A percentile compares a stretch with the other conserved stretches of the same genome.
Conservation (phyloP, 2,888 invertebrate genomes). For the Rhaphigaster nebulosa region DNA sequence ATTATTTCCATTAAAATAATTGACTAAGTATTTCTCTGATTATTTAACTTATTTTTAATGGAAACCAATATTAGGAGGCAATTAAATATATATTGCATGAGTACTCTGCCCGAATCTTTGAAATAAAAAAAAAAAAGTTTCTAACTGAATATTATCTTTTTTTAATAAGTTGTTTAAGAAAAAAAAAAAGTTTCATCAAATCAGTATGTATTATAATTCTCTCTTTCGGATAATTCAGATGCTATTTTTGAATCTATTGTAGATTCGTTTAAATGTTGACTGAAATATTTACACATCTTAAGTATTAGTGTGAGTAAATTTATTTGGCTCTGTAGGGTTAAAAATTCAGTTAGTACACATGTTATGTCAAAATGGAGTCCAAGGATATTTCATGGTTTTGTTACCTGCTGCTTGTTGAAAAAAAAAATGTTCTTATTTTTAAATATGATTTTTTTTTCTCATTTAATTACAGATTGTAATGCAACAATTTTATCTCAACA, state of each 20-base stretch:
- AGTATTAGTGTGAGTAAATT: not conserved
- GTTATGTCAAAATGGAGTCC: not conserved
- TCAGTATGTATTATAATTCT: not conserved
- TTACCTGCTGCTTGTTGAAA: not conserved
- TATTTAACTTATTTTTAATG: not conserved
- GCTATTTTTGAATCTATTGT: no score
- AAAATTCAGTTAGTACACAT: not conserved
- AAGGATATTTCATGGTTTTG: not conserved
- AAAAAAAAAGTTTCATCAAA: not conserved
- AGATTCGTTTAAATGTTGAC: not conserved
- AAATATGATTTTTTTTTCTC: not conserved
- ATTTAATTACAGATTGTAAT: not conserved
- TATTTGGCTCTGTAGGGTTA: not conserved
- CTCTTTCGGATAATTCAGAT: not conserved
- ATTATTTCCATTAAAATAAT: not conserved
- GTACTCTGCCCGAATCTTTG: no score
- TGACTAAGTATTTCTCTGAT: not conserved
- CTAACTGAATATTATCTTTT: no score
- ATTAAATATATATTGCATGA: not conserved
- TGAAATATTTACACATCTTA: not conserved
- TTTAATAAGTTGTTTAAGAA: no score
- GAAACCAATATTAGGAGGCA: not conserved
- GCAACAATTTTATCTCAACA: no score
- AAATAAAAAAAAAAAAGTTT: no score
- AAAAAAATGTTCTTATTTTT: not conserved